Evolutionary conservation across 2,113 vertebrate genomes (phyloP).

Genomic region (Cairina moschata): DNA sequence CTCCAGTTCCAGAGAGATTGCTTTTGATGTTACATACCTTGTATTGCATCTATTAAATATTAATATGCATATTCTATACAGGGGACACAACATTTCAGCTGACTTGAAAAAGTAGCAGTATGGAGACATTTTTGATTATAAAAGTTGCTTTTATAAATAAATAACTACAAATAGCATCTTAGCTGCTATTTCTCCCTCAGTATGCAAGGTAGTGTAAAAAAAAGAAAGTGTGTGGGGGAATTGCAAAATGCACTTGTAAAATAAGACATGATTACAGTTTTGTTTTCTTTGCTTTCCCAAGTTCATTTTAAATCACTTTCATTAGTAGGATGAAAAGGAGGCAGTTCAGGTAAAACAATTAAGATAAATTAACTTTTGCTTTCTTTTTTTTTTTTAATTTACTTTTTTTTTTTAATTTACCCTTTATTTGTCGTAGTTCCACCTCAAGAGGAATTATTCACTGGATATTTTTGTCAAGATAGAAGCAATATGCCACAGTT

Average conservation of each 20-base stretch:
- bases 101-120: neutral
- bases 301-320: neutral
- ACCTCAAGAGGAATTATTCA: conserved; percentile 68
- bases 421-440: conserved; percentile 58
- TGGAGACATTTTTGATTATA: neutral
- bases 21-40: neutral
- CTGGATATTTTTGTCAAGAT: conserved; percentile 87
- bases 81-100: neutral
- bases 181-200: neutral
- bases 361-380: neutral
- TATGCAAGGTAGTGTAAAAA: neutral
- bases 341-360: neutral
- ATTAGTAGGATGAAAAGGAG: neutral
- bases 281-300: neutral
- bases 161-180: neutral
- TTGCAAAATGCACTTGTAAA: neutral
- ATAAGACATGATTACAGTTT: neutral
- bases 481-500: conserved; percentile 48
- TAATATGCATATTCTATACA: neutral
- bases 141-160: neutral
- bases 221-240: neutral
- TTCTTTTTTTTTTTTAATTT: too few relatives aligned
- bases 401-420: neutral
- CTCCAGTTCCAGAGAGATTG: neutral
- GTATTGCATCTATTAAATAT: neutral